Percentiles rank a stretch among this genome's conserved stretches.
Evolutionary conservation across 2,888 invertebrate genomes (phyloP).

Genomic region (Leucoma salicis): DNA sequence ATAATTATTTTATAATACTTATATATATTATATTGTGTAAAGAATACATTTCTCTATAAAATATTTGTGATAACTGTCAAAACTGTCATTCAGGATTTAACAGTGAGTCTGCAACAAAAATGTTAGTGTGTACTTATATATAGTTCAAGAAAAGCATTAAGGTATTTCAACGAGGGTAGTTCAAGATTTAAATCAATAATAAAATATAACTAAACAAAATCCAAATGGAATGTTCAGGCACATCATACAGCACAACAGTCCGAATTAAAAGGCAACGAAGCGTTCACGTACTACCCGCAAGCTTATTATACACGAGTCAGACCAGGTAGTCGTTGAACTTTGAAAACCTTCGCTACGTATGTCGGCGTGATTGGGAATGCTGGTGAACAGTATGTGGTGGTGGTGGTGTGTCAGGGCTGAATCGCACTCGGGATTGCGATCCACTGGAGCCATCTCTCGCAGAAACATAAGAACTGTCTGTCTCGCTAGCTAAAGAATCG

Average conservation of each 20-base stretch:
- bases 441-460: conserved; percentile 89
- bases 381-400: conserved; percentile 36
- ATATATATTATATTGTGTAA: too few species aligned
- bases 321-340: conserved; percentile 79
- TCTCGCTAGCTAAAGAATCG: conserved; percentile 91
- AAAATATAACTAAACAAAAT: not conserved
- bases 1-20: too few species aligned
- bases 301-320: conserved; percentile 43
- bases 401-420: conserved; percentile 88
- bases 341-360: conserved; percentile 76
- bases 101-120: too few species aligned
- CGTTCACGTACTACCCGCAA: conserved; percentile 54
- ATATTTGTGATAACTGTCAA: too few species aligned
- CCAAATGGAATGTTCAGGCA: conserved; percentile 13
- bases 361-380: conserved; percentile 38
- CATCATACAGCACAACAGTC: conserved; percentile 24
- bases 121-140: too few species aligned
- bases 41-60: too few species aligned
- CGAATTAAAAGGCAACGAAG: conserved; percentile 35
- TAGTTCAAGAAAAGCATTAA: too few species aligned
- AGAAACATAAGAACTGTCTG: conserved; percentile 93
- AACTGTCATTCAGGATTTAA: too few species aligned
- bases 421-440: conserved; percentile 87
- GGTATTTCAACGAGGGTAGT: not conserved
- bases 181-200: not conserved